These are phyloP conservation scores for Gallinago media DNA, from an alignment of 2,113 vertebrate genomes.

Conservation along the genomic window DNA sequence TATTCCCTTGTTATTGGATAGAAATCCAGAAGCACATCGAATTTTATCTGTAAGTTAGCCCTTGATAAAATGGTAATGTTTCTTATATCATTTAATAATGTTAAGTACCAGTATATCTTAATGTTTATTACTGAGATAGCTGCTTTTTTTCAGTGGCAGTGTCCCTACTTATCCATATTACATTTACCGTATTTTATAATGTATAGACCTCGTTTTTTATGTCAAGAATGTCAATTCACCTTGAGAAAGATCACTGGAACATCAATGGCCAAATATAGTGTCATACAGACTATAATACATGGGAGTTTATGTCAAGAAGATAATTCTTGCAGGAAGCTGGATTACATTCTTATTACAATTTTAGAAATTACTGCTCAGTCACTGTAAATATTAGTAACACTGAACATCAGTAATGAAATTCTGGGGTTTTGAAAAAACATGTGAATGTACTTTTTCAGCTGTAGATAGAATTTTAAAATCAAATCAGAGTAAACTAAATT, in stretches of 20 bases:
- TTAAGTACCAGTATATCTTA: not conserved
- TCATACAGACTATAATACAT: not conserved
- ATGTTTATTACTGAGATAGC: not conserved
- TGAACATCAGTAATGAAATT: not conserved
- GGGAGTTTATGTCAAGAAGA: not conserved
- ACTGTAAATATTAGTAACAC: not conserved
- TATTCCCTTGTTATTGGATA: not conserved
- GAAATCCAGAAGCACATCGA: not conserved
- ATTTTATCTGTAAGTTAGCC: not conserved
- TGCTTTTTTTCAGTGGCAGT: not conserved
- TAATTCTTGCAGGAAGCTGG: not conserved
- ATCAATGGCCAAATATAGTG: not conserved
- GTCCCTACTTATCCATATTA: not conserved
- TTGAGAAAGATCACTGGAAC: not conserved
- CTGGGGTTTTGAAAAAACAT: not conserved
- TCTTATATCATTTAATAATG: not conserved
- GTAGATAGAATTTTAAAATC: not conserved
- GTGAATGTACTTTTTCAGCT: not conserved
- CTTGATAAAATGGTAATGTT: not conserved
- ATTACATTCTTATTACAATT: not conserved
- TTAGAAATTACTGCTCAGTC: not conserved
- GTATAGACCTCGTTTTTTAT: not conserved
- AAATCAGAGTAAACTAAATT: not conserved
- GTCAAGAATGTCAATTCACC: not conserved
- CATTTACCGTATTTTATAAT: not conserved